Conservation (phyloP, 1,140 invertebrate species). For the Apis cerana region DNA sequence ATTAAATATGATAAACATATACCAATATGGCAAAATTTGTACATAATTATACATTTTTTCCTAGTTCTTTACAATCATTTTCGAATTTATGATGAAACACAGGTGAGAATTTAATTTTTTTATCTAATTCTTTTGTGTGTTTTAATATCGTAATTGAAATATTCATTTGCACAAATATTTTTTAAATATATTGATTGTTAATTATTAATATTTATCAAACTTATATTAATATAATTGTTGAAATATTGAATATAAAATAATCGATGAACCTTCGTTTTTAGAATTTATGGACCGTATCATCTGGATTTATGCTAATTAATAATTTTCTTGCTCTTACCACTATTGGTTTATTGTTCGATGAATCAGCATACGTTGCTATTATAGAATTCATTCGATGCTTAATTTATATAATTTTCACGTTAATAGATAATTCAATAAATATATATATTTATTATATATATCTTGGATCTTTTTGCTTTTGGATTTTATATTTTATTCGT, state of each 20-base stretch:
- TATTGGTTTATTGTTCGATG: slow-evolving; percentile 88
- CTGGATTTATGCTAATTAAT: slow-evolving; percentile 85
- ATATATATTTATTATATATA: slow-evolving; percentile 51
- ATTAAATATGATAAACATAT: slow-evolving; percentile 87
- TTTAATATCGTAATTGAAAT: not conserved
- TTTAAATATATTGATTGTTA: rapidly evolving
- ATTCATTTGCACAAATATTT: not conserved
- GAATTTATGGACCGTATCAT: slow-evolving; percentile 64
- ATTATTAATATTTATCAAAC: not conserved
- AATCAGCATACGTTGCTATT: slow-evolving; percentile 78
- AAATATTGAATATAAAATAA: not conserved
- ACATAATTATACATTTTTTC: slow-evolving; percentile 87
- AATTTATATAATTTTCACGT: slow-evolving; percentile 30
- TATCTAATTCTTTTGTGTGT: not conserved
- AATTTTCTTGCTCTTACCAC: slow-evolving; percentile 85
- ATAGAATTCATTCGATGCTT: slow-evolving; percentile 83
- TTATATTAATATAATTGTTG: too few relatives aligned
- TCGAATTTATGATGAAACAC: slow-evolving; percentile 82
- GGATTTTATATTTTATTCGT: slow-evolving; percentile 56
- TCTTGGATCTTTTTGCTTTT: slow-evolving; percentile 49
- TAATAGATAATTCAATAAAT: slow-evolving; percentile 13
- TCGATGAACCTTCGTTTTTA: not conserved
- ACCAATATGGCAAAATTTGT: slow-evolving; percentile 86
- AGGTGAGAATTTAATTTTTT: slow-evolving; percentile 81
- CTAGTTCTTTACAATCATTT: slow-evolving; percentile 85